These are phyloP conservation scores for Drosophila cardini DNA, from an alignment of 1,140 invertebrate species.

Conservation along the genomic window DNA sequence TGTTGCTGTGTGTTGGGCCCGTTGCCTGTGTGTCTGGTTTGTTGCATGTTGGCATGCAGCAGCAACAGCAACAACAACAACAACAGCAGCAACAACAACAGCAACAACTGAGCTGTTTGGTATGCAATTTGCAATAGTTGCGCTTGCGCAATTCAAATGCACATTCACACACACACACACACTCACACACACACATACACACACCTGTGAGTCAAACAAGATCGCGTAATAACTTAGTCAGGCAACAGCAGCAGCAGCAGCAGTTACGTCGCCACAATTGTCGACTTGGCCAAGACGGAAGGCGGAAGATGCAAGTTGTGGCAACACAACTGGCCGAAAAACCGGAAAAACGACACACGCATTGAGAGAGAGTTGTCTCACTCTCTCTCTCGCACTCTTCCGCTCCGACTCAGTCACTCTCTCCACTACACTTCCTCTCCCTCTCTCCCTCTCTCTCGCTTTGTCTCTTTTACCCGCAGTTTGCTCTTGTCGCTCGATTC, in stretches of 20 bases:
- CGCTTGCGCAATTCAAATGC: conserved; percentile 81
- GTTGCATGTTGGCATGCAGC: conserved; percentile 80
- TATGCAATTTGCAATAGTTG: conserved; percentile 82
- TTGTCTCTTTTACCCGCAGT: background rate
- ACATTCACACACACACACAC: conserved; percentile 46
- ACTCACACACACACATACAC: conserved; percentile 33
- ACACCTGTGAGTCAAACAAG: conserved; percentile 55
- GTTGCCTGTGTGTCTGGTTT: conserved; percentile 80
- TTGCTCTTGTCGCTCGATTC: conserved; percentile 21
- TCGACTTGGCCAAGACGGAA: conserved; percentile 60
- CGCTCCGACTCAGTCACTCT: background rate
- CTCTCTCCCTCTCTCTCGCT: background rate
- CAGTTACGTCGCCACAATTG: conserved; percentile 39
- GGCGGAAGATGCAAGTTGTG: conserved; percentile 59
- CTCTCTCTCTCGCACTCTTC: background rate
- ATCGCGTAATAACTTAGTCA: conserved; percentile 81
- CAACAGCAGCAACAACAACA: too few species aligned
- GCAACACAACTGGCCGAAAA: conserved; percentile 65
- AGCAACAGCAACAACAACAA: conserved; percentile 35
- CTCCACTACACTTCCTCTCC: background rate
- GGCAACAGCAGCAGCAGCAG: conserved; percentile 43
- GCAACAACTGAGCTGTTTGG: conserved; percentile 59
- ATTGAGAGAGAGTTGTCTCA: conserved; percentile 31
- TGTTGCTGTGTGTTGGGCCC: conserved; percentile 56
- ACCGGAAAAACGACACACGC: conserved; percentile 80